Evolutionary conservation across 2,113 vertebrate genomes (phyloP), one percentile per base, ranked within the genome.

Genomic region (Megaceryle maxima): DNA sequence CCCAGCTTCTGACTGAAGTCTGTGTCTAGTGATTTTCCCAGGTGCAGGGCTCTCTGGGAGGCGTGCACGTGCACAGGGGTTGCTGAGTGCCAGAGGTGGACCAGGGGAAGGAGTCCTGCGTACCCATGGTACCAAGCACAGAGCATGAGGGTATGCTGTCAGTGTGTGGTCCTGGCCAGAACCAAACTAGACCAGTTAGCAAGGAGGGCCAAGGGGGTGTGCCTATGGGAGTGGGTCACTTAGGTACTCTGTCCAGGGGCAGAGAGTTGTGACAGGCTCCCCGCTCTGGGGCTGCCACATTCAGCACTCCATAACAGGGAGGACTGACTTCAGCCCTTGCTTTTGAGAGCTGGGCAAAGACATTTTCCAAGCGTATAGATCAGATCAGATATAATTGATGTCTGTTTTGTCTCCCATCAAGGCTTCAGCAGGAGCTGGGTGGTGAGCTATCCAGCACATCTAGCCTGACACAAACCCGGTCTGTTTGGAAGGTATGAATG

Each of bases 91-190:
- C 16, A 35, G 9, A 24, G 7, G 5, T 70, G 35, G 26, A 6
- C 25, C 18, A 60, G n/a, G 22, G 7, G 1, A 68, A 39, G 37
- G n/a, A 20, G 11, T 22, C 19, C 29, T 19, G 25, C 2, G 1
- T 55, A 29, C 51, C 10, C 3, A 0, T 25, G 15, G 31, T 48
- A 22, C 24, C 41, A 59, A 39, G 24, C n/a, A 55, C 4, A 8
- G 29, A 31, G 14, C 11, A 13, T 1, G 10, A 75, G 18, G n/a
- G 11, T 1, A 1, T 15, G 11, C 6, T 57, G 18, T 25, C 41
- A 37, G 19, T 33, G 33, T 22, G 7, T 17, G 18, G 15, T 51
- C 18, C 43, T 70, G 44, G 31, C 31, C 39, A 44, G 31, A 33
- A 60, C 14, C 43, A 39, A 57, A 12, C 44, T 1, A 24, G 53